Base-by-base conservation (phyloP, 1,140 invertebrate species). In the Solen grandis region DNA sequence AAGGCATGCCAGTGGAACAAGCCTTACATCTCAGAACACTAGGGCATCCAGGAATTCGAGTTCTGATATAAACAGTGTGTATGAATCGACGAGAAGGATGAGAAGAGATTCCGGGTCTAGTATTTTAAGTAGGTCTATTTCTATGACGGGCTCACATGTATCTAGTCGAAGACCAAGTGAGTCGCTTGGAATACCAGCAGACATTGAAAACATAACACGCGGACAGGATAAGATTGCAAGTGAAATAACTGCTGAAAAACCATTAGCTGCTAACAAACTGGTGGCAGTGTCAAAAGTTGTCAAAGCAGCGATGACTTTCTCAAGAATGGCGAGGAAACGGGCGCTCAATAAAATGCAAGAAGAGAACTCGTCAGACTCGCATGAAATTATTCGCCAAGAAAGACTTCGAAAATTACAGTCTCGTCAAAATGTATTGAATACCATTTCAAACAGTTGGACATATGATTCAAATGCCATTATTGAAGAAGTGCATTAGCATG, bases 231-330 rank as follows among this genome's bases (percentile, higher is more conserved):
- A 79, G 52, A 29, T 79, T 35, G 10, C 60, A 19, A 79, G 57
- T 50, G 76, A 69, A 50, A 79, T 79, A 13, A 79, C 65, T 19
- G 36, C 76, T n/a, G 76, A 79, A 0, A 79, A 79, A 60, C 76
- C 76, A 25, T 41, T 70, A 0, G 5, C 76, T 35, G 46, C 63
- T 19, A 69, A 60, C 22, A 79, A 79, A 70, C 65, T 79, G 60
- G 76, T 79, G 13, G 46, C 76, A 31, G 57, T 79, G 3, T 22
- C 31, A 50, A 79, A 59, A 19, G 29, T 79, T 16, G 76, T 79
- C 8, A 36, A 59, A 19, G 76, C 76, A 19, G 76, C 76, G 10
- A 57, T 79, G 63, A 70, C 76, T 33, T 79, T 79, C 62, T 79
- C 76, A 22, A 66, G 66, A 59, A 66, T 52, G 41, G 76, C 76